Conservation (phyloP, 2,888 invertebrate species). For the Pycnomerus fuliginosus region DNA sequence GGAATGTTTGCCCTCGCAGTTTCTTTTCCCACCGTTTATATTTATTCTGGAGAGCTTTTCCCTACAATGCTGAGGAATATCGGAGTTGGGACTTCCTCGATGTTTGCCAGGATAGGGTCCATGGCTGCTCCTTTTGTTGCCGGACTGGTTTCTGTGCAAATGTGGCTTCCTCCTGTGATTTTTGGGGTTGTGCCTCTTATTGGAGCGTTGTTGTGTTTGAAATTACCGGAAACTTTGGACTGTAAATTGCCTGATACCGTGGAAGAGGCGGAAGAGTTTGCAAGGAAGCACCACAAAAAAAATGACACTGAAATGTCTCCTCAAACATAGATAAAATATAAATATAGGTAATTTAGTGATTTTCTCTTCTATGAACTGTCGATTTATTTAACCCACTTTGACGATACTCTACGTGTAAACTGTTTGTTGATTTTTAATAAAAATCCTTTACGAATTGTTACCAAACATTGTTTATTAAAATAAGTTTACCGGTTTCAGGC, state of each 20-base stretch:
- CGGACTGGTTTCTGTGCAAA: conserved; percentile 56
- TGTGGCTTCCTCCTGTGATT: conserved; percentile 69
- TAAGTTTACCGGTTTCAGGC: too few relatives aligned
- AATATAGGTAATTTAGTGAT: too few relatives aligned
- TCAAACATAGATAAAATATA: too few relatives aligned
- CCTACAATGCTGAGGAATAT: conserved; percentile 87
- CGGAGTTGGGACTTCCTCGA: conserved; percentile 82
- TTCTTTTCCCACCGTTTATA: conserved; percentile 81
- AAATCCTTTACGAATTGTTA: too few relatives aligned
- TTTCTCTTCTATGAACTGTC: too few relatives aligned
- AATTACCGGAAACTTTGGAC: conserved; percentile 78
- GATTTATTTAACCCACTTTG: too few relatives aligned
- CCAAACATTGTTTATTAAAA: too few relatives aligned
- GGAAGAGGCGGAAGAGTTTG: conserved; percentile 71
- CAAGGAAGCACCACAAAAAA: conserved; percentile 7
- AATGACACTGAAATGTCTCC: background rate
- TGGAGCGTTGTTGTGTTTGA: conserved; percentile 65
- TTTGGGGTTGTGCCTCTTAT: conserved; percentile 71
- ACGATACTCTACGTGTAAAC: too few relatives aligned
- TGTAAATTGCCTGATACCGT: conserved; percentile 76
- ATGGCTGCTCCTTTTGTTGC: conserved; percentile 83
- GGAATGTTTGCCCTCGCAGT: conserved; percentile 82
- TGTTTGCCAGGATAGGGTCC: conserved; percentile 82
- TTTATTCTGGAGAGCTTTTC: conserved; percentile 85
- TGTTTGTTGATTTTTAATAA: too few relatives aligned